Conservation (phyloP, 2,797 vertebrate species). For the Macrochelys suwanniensis region DNA sequence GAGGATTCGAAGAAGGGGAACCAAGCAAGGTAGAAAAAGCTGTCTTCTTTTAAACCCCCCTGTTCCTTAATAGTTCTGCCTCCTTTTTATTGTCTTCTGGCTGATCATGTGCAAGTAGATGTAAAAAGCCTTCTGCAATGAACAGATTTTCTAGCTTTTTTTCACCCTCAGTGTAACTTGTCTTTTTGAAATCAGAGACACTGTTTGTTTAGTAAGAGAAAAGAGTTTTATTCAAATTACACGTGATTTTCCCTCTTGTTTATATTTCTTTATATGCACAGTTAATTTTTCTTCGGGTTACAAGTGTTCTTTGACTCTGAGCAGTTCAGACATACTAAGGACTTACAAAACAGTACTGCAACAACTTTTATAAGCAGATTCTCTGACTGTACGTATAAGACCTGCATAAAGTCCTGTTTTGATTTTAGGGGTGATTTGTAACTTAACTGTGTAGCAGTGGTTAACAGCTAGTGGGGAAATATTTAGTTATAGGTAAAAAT, state of each 20-base stretch:
- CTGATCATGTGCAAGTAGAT: slow-evolving; percentile 4
- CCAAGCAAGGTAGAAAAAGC: slow-evolving; percentile 91
- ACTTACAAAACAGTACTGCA: rapidly evolving
- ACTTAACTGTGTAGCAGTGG: neutral
- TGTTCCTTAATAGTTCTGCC: slow-evolving; percentile 26
- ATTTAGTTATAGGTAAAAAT: neutral
- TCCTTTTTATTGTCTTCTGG: slow-evolving; percentile 28
- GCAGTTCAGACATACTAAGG: neutral
- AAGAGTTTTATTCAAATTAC: neutral
- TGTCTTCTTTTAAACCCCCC: slow-evolving; percentile 40
- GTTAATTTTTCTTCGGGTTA: neutral
- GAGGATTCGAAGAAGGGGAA: slow-evolving; percentile 91
- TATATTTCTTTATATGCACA: neutral
- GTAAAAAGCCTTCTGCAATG: neutral
- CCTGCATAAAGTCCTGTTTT: slow-evolving; percentile 32
- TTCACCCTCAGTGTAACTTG: neutral
- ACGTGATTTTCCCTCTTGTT: neutral
- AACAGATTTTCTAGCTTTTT: neutral
- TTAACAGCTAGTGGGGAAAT: neutral
- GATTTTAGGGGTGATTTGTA: slow-evolving; percentile 12
- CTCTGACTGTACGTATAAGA: neutral
- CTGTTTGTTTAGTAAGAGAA: neutral
- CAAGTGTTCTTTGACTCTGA: neutral
- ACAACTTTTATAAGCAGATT: neutral
- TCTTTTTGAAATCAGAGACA: neutral